Base-by-base conservation (phyloP, 92 coral and sea anemone species). In the Epizoanthus stellaris region DNA sequence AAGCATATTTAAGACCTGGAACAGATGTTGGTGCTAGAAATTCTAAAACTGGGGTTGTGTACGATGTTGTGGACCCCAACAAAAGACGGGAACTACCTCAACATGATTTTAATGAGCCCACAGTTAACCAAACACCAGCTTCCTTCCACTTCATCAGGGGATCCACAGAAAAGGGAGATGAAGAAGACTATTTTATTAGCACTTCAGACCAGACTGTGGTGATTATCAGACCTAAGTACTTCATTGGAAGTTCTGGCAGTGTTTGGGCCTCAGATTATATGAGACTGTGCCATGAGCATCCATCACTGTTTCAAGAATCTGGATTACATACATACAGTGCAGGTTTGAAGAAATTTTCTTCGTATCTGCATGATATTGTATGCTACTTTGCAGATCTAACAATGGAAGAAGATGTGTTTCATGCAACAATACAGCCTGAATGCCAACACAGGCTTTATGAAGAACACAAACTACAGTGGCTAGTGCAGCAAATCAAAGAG, bases 371-470 rank as follows among this genome's bases (percentile, higher is more conserved):
- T 69, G 89, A 86, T 86, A 67, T 52, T 67, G 30, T 79, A 70
- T 86, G 38, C 65, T 77, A 69, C 73, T 86, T 86, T 64, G 53
- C 67, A 49, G 89, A 77, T 67, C 85, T 86, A 34, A 86, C 89
- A 21, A 77, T 76, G 85, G 82, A 82, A 68, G 80, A 86, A 47
- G 85, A 86, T 77, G 85, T 86, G 74, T 67, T 56, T 65, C 72
- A 67, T 86, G 89, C 89, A 19, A 61, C 87, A 47, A 4, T 68
- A 71, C n/a, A 82, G 17, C 91, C 87, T 81, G 70, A 67, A 68
- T 87, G 90, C 62, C 54, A 81, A 66, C 87, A 74, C 17, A 52
- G 14, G 19, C 70, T 36, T 21, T 82, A 88, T 61, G 87, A 82
- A 80, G 87, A 39, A 82, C 70, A 74, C 43, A 88, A 73, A 73